A percentile compares a stretch with the other conserved stretches of the same genome.
These are phyloP conservation scores for Rhinopomastus cyanomelas DNA, from an alignment of 2,113 vertebrate genomes.

Conservation along the genomic window DNA sequence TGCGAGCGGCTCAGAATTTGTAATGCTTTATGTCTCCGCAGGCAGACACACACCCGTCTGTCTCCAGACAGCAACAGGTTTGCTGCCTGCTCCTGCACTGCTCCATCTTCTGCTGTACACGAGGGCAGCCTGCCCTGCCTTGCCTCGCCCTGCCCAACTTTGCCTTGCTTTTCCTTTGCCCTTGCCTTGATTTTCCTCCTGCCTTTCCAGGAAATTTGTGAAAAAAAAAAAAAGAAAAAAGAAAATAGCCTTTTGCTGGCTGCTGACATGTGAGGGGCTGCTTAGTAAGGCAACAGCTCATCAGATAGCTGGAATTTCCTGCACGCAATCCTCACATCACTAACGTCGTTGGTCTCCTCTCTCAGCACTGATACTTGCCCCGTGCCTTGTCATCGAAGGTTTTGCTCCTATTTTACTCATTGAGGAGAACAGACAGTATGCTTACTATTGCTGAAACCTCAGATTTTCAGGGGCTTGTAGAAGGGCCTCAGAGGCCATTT, in stretches of 20 bases:
- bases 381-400: background rate
- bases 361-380: constrained; percentile 13
- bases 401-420: constrained; percentile 27
- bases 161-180: background rate
- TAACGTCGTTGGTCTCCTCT: constrained; percentile 68
- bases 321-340: constrained; percentile 51
- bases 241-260: constrained; percentile 51
- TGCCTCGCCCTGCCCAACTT: background rate
- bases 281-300: constrained; percentile 76
- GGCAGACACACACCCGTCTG: constrained; percentile 33
- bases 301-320: constrained; percentile 84
- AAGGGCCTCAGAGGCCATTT: constrained; percentile 4
- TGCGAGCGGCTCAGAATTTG: constrained; percentile 51
- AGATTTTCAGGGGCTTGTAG: background rate
- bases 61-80: constrained; percentile 18
- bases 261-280: constrained; percentile 71
- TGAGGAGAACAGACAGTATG: background rate
- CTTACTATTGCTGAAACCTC: constrained; percentile 1
- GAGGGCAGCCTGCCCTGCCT: background rate
- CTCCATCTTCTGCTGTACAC: background rate
- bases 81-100: background rate
- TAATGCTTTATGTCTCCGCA: constrained; percentile 54
- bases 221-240: background rate
- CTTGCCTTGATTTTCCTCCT: background rate
- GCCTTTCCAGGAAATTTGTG: constrained; percentile 34